These are phyloP conservation scores for Mormyrops boulengeri DNA, from an alignment of 2,797 vertebrate species.

Conservation along the genomic window DNA sequence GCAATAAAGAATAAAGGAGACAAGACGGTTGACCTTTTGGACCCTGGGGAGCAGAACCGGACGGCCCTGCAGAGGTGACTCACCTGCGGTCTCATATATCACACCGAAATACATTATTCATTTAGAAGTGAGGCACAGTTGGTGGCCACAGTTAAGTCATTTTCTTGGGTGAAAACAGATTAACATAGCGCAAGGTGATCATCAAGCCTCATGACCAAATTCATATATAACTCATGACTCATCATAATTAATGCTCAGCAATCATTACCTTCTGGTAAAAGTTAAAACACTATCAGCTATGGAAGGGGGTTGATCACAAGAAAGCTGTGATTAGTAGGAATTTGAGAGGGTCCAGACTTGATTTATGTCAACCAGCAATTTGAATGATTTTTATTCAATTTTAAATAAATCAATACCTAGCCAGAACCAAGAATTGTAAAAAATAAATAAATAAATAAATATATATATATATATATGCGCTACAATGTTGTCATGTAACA, in stretches of 20 bases:
- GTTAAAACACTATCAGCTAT: background rate
- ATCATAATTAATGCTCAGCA: background rate
- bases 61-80: background rate
- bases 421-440: background rate
- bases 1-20: background rate
- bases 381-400: background rate
- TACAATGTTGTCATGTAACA: background rate
- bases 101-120: conserved; percentile 8
- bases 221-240: conserved; percentile 1
- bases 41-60: background rate
- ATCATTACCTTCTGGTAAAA: background rate
- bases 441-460: background rate
- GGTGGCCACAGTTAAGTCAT: background rate
- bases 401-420: background rate
- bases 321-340: background rate
- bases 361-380: background rate
- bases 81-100: background rate
- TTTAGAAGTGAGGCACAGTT: background rate
- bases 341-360: background rate
- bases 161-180: background rate
- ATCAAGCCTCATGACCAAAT: background rate
- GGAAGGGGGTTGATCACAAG: background rate
- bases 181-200: background rate
- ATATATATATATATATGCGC: background rate
- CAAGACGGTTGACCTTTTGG: background rate